These are phyloP conservation scores for Sebastes nivosus DNA, from an alignment of 2,797 vertebrate genomes.

Conservation along the genomic window DNA sequence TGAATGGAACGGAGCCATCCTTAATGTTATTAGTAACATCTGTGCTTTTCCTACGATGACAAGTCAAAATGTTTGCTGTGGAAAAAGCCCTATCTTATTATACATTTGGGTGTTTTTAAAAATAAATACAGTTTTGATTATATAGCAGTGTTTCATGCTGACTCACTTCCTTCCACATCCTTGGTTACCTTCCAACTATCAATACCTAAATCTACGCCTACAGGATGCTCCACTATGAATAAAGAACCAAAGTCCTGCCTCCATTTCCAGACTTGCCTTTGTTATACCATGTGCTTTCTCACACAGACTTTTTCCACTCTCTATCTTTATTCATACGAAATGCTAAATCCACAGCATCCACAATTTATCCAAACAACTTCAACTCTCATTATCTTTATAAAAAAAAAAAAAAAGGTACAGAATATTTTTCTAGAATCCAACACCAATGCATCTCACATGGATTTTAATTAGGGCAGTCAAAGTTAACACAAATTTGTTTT, in stretches of 20 bases:
- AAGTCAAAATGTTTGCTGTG: not conserved
- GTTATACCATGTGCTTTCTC: not conserved
- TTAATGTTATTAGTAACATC: not conserved
- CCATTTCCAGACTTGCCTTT: slow-evolving; percentile 9
- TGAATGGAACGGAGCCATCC: not conserved
- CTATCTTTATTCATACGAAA: not conserved
- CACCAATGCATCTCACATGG: not conserved
- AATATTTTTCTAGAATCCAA: not conserved
- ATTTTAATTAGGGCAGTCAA: not conserved
- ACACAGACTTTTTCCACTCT: not conserved
- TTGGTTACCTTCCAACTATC: slow-evolving; percentile 12
- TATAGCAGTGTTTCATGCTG: not conserved
- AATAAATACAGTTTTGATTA: not conserved
- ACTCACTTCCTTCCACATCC: slow-evolving; percentile 20
- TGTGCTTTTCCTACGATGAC: not conserved
- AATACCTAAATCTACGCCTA: slow-evolving; percentile 12
- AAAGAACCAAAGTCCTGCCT: slow-evolving; percentile 13
- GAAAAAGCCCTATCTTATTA: not conserved
- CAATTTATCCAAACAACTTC: not conserved
- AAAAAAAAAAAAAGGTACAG: not conserved
- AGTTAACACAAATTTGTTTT: no score
- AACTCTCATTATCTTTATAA: not conserved
- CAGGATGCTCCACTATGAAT: slow-evolving; percentile 3
- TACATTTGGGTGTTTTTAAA: not conserved
- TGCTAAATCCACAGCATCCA: not conserved